Conservation (phyloP, 2,113 vertebrate genomes). For the Nerophis ophidion region DNA sequence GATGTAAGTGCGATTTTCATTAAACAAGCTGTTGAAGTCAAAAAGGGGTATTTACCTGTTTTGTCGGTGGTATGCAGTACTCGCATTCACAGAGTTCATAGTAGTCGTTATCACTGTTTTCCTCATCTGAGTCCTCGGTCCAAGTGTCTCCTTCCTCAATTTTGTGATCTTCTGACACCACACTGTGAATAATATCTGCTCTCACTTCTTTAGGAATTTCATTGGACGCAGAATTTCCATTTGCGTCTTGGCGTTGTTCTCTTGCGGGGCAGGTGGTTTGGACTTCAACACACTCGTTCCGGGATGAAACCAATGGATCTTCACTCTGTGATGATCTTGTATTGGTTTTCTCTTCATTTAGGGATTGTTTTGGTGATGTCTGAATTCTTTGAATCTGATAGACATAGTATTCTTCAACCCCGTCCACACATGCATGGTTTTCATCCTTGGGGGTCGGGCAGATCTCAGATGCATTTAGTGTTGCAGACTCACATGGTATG, state of each 20-base stretch:
- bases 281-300: neutral
- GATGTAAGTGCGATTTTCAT: neutral
- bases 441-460: neutral
- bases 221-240: slow-evolving; percentile 2
- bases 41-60: slow-evolving; percentile 47
- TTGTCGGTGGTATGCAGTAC: slow-evolving; percentile 60
- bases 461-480: slow-evolving; percentile 1
- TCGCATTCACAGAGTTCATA: slow-evolving; percentile 67
- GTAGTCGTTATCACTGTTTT: slow-evolving; percentile 57
- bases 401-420: slow-evolving; percentile 54
- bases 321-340: neutral
- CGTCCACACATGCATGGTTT: slow-evolving; percentile 40
- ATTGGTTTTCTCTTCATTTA: neutral
- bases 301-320: neutral
- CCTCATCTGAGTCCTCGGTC: slow-evolving; percentile 55
- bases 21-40: neutral
- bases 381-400: slow-evolving; percentile 44
- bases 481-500: slow-evolving; percentile 3
- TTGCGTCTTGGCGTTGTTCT: slow-evolving; percentile 13
- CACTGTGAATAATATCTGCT: slow-evolving; percentile 53
- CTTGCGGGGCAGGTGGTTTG: neutral
- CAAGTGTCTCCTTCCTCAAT: slow-evolving; percentile 1
- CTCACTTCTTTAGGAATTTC: slow-evolving; percentile 13
- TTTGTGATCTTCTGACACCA: slow-evolving; percentile 17
- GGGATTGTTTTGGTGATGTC: slow-evolving; percentile 18